phyloP scores from a whole-genome alignment of 1,140 invertebrate genomes.

The Teleogryllus occipitalis region DNA sequence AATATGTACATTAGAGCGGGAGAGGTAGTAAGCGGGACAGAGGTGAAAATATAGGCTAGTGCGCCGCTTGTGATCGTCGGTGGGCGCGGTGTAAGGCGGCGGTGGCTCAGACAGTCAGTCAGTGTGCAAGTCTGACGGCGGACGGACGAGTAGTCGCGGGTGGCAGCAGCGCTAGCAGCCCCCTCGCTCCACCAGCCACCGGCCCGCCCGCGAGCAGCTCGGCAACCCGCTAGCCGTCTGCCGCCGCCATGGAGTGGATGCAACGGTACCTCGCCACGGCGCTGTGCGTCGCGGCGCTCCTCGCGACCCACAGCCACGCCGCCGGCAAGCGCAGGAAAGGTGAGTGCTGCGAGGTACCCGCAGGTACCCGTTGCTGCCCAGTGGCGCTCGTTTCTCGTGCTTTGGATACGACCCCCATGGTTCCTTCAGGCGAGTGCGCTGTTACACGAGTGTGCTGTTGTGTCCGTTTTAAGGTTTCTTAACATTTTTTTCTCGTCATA shows the following conservation, averaged over 20 bases:
- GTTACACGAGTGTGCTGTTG: too few relatives aligned
- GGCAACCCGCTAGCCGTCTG: background rate
- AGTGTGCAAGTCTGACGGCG: background rate
- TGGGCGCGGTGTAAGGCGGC: background rate
- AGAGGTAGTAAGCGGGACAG: background rate
- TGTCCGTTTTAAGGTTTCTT: too few relatives aligned
- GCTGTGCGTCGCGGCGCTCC: background rate
- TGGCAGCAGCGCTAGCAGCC: background rate
- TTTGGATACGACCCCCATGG: too few relatives aligned
- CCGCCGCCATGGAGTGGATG: background rate
- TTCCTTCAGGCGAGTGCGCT: too few relatives aligned
- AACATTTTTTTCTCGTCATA: too few relatives aligned
- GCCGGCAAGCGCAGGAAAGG: background rate
- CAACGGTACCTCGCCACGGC: background rate
- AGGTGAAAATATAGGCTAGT: conserved; percentile 4
- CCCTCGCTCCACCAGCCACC: too few relatives aligned
- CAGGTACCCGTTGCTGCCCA: background rate
- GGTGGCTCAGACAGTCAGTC: background rate
- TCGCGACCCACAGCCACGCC: background rate
- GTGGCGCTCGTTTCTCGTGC: background rate
- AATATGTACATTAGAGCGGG: conserved; percentile 1
- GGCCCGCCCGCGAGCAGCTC: too few relatives aligned
- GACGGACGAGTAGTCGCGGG: background rate
- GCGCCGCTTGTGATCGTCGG: background rate
- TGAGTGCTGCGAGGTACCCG: background rate